Evolutionary conservation across 2,888 invertebrate species (phyloP).

Genomic region (Drosophila trichaetosa): DNA sequence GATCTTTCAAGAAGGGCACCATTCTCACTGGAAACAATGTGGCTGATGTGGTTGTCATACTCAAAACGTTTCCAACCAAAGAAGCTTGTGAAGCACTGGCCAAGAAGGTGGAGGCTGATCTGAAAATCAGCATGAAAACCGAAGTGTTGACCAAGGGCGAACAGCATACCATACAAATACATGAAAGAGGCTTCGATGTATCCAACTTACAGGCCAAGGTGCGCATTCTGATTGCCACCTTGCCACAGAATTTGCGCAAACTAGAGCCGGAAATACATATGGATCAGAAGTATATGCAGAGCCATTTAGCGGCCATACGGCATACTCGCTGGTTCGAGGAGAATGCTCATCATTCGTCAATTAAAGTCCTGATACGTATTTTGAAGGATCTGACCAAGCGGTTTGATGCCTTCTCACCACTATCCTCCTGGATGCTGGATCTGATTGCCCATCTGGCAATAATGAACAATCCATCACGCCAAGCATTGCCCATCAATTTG

Average conservation of each 20-base stretch:
- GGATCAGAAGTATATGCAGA: slow-evolving; percentile 91
- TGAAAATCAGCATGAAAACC: slow-evolving; percentile 90
- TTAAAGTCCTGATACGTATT: slow-evolving; percentile 96
- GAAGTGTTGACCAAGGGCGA: slow-evolving; percentile 88
- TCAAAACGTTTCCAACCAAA: slow-evolving; percentile 97
- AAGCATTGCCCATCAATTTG: slow-evolving; percentile 95
- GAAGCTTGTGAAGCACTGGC: slow-evolving; percentile 97
- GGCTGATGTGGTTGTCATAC: slow-evolving; percentile 97
- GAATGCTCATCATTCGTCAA: slow-evolving; percentile 98
- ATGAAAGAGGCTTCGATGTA: slow-evolving; percentile 95
- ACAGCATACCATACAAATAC: slow-evolving; percentile 85
- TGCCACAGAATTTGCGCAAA: slow-evolving; percentile 96
- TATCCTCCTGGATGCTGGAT: slow-evolving; percentile 99
- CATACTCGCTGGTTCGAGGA: slow-evolving; percentile 99
- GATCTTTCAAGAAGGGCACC: slow-evolving; percentile 99
- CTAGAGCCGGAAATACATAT: slow-evolving; percentile 94
- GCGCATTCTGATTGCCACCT: slow-evolving; percentile 95
- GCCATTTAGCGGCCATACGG: slow-evolving; percentile 96
- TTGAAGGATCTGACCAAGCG: slow-evolving; percentile 96
- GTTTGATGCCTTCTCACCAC: slow-evolving; percentile 94
- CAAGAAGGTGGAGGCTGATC: slow-evolving; percentile 93
- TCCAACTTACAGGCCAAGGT: slow-evolving; percentile 94
- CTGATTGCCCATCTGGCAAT: slow-evolving; percentile 97
- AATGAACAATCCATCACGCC: slow-evolving; percentile 97
- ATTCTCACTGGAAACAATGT: slow-evolving; percentile 98